These are phyloP conservation scores for Rhopalosiphum nymphaeae DNA, from an alignment of 2,888 invertebrate species.

Conservation along the genomic window DNA sequence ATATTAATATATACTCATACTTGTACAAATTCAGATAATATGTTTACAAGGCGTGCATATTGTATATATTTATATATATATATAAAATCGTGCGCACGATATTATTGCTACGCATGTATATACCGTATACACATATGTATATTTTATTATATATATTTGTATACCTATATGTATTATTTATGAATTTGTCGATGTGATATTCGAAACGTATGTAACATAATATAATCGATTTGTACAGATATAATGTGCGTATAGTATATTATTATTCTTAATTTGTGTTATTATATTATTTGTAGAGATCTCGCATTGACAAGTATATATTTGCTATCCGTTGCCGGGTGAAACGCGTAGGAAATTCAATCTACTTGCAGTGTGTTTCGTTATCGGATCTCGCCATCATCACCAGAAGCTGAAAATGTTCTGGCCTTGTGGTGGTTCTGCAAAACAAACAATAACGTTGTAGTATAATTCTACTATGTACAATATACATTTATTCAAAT, in stretches of 20 bases:
- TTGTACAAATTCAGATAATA: slow-evolving; percentile 4
- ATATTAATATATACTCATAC: not conserved
- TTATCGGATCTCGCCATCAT: not conserved
- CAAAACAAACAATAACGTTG: not conserved
- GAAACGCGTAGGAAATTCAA: slow-evolving; percentile 53
- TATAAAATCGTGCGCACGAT: slow-evolving; percentile 38
- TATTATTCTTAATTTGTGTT: not conserved
- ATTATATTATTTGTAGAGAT: not conserved
- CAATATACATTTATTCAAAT: not conserved
- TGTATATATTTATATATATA: not conserved
- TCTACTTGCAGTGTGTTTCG: not conserved
- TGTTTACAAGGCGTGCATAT: slow-evolving; percentile 12
- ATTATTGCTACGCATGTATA: not conserved
- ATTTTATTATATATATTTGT: not conserved
- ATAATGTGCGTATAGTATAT: not conserved
- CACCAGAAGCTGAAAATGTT: slow-evolving; percentile 56
- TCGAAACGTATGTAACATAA: not conserved
- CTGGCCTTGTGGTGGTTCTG: slow-evolving; percentile 32
- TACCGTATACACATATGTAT: not conserved
- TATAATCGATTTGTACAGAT: not conserved
- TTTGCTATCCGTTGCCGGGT: slow-evolving; percentile 40
- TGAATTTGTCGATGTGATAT: not conserved
- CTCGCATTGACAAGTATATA: slow-evolving; percentile 11
- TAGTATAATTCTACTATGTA: not conserved
- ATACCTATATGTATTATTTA: not conserved